Percentiles rank a stretch among this genome's conserved stretches.
Evolutionary conservation across 2,113 vertebrate species (phyloP).

Genomic region (Onychostoma macrolepis): DNA sequence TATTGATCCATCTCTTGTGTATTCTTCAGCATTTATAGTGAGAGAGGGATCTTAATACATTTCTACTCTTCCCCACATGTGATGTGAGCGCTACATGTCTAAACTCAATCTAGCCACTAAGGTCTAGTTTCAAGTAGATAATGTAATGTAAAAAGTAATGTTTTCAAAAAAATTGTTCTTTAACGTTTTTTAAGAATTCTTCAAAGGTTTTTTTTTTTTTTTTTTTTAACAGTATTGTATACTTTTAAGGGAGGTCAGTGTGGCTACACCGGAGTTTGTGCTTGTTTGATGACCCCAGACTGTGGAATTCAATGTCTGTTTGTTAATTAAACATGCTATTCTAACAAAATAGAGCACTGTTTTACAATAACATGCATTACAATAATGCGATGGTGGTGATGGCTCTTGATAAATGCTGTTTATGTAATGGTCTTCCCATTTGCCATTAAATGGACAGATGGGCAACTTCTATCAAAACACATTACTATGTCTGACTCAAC

Average conservation of each 20-base stretch:
- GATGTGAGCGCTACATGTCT: background rate
- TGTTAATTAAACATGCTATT: background rate
- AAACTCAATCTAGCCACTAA: background rate
- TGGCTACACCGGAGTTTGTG: background rate
- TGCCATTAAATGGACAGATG: slow-evolving; percentile 19
- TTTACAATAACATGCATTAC: background rate
- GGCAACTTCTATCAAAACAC: slow-evolving; percentile 16
- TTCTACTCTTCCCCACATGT: background rate
- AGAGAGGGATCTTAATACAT: slow-evolving; percentile 22
- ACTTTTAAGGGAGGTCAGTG: background rate
- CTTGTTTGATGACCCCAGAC: background rate
- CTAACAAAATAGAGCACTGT: background rate
- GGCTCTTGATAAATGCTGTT: slow-evolving; percentile 4
- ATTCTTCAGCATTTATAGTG: slow-evolving; percentile 21
- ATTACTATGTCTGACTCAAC: slow-evolving; percentile 9
- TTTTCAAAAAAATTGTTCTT: background rate
- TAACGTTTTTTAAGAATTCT: background rate
- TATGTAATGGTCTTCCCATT: background rate
- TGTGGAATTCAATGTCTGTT: background rate
- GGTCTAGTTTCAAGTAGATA: background rate
- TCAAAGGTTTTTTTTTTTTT: too few relatives aligned
- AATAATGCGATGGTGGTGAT: background rate
- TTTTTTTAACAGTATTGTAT: too few relatives aligned
- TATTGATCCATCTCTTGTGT: slow-evolving; percentile 44
- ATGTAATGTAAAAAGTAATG: too few relatives aligned